Percentiles rank a stretch among this genome's conserved stretches.
Evolutionary conservation across 2,888 invertebrate species (phyloP).

Genomic region (Drosophila aldrichi): DNA sequence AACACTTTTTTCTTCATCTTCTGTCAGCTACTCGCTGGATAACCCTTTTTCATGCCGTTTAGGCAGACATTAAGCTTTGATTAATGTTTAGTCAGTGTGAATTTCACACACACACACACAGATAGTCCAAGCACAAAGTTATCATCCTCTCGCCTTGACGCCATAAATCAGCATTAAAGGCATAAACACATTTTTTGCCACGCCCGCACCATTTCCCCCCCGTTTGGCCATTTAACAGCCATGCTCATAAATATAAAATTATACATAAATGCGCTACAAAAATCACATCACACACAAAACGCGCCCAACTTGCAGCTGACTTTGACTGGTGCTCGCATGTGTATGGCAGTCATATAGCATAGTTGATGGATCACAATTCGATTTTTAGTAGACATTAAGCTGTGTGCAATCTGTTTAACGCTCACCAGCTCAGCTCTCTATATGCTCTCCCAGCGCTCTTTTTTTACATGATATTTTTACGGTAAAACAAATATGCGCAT

Average conservation of each 20-base stretch:
- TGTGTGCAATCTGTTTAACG: slow-evolving; percentile 69
- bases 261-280: slow-evolving; percentile 75
- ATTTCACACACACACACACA: slow-evolving; percentile 24
- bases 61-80: slow-evolving; percentile 64
- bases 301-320: slow-evolving; percentile 16
- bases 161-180: slow-evolving; percentile 72
- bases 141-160: slow-evolving; percentile 41
- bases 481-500: slow-evolving; percentile 68
- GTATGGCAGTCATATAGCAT: slow-evolving; percentile 56
- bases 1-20: slow-evolving; percentile 39
- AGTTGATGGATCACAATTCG: slow-evolving; percentile 77
- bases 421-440: slow-evolving; percentile 3
- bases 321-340: slow-evolving; percentile 40
- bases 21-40: background rate
- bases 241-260: slow-evolving; percentile 76
- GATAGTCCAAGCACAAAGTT: slow-evolving; percentile 19
- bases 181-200: slow-evolving; percentile 59
- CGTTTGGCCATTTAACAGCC: slow-evolving; percentile 63
- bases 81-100: slow-evolving; percentile 61
- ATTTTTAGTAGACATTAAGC: slow-evolving; percentile 79
- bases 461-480: slow-evolving; percentile 48
- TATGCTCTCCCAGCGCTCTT: background rate
- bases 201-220: slow-evolving; percentile 5
- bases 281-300: slow-evolving; percentile 67
- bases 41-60: slow-evolving; percentile 59